Evolutionary conservation across 1,140 invertebrate species (phyloP), one percentile per base, ranked within the genome.

Genomic region (Helicorthomorpha holstii): DNA sequence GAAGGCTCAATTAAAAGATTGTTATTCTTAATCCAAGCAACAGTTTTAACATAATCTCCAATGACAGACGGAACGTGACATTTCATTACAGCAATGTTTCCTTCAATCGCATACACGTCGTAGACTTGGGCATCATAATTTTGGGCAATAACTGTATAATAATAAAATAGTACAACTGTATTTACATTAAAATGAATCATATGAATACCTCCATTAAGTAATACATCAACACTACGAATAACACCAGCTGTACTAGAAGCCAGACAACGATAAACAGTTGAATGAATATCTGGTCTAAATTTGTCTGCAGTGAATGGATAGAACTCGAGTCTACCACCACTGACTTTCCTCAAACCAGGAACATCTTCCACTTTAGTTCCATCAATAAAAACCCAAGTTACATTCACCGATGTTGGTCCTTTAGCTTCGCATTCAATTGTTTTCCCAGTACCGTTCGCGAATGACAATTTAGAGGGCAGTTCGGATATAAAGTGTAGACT

Each of bases 1-100:
- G 80, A 81, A 4, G 80, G 81, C 62, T 85, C 81, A 60, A 88
- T 82, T 65, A 82, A 85, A 67, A 83, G 76, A 54, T 75, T 82
- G 69, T 86, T 83, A 59, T 83, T 77, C 66, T 81, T 82, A 48
- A 82, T 76, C 85, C 85, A 89, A 62, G 82, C 81, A 50, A 78
- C 73, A 54, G 88, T 79, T 57, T 83, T 79, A 54, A 89, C 79
- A 67, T 87, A 82, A 70, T 89, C 84, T 47, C 78, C 78, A 48
- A 89, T 83, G 69, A 87, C 88, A 21, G 82, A 85, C n/a, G 85
- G 85, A 54, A 91, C 82, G 66, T 87, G 83, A 69, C 88, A 92
- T 66, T 86, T 87, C 68, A 93, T 86, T 58, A 92, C 82, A 26
- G 85, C 88, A 46, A 64, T 68, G 68, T 91, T 92, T 34, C 87